Percentiles rank a stretch among this genome's conserved stretches.
Conservation (phyloP, 2,797 vertebrate genomes). For the Cynodonichthys magdalenae region DNA sequence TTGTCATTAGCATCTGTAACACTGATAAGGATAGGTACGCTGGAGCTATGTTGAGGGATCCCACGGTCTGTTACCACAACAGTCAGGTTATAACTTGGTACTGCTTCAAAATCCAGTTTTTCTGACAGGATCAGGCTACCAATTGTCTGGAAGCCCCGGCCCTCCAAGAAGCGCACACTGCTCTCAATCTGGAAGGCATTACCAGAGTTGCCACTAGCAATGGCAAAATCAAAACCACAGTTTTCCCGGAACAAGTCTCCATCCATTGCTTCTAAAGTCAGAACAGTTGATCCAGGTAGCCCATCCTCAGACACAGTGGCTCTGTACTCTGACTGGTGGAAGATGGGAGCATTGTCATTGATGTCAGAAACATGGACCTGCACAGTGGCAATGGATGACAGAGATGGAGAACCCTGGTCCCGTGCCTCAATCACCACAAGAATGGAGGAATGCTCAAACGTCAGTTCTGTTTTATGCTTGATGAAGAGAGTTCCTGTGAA, state of each 20-base stretch:
- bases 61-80: slow-evolving; percentile 92
- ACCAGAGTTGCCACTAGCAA: slow-evolving; percentile 90
- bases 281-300: slow-evolving; percentile 88
- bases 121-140: slow-evolving; percentile 91
- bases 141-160: slow-evolving; percentile 84
- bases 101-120: slow-evolving; percentile 90
- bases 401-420: slow-evolving; percentile 86
- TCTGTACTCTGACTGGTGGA: slow-evolving; percentile 86
- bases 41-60: slow-evolving; percentile 88
- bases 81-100: slow-evolving; percentile 89
- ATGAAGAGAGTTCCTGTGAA: slow-evolving; percentile 91
- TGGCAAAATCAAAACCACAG: slow-evolving; percentile 91
- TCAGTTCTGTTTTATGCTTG: slow-evolving; percentile 78
- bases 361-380: slow-evolving; percentile 91
- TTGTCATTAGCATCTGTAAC: slow-evolving; percentile 93
- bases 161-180: slow-evolving; percentile 85
- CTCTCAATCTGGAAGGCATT: slow-evolving; percentile 94
- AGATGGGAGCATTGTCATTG: slow-evolving; percentile 92
- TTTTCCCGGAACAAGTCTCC: slow-evolving; percentile 88
- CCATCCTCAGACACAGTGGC: slow-evolving; percentile 89
- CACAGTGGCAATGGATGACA: slow-evolving; percentile 86
- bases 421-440: slow-evolving; percentile 89
- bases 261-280: slow-evolving; percentile 90
- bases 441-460: slow-evolving; percentile 84
- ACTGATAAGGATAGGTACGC: slow-evolving; percentile 85